Base-by-base conservation (phyloP, 2,888 invertebrate genomes). In the Gastrophysa polygoni region DNA sequence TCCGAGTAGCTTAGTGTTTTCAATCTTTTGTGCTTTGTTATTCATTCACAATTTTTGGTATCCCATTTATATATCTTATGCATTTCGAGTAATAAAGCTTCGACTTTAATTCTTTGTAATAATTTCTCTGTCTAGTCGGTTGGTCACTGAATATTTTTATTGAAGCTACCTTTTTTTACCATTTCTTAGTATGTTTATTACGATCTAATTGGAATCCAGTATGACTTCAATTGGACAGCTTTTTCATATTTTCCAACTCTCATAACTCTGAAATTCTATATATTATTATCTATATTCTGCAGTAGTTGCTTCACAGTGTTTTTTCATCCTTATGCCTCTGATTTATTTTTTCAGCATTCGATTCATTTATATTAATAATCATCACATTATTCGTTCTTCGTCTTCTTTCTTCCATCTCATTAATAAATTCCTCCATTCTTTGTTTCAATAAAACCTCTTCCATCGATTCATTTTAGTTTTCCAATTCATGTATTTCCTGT, bases 351-450 rank as follows among this genome's bases (percentile, higher is more conserved):
- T 38, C 46, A n/a, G 46, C 28, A 29, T 20, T 43, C 2, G 54
- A 54, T 43, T 54, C 54, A 54, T 54, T 54, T 18, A 50, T 17
- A 28, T 50, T 50, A 1, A 24, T 29, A 20, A 50, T 28, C n/a
- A 58, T 34, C 2, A 58, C 21, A 32, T 47, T 72, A 81, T 81
- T 72, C 82, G 82, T 69, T 82, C 47, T 47, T 20, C 20, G 18
- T 47, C 47, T 47, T 47, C 47, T 20, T n/a, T 47, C 47, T 47
- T 44, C 44, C 44, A 44, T 44, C 17, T 17, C 32, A 32, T 20
- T 49, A 2, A 49, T 49, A 49, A 49, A 49, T 28, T 49, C 49
- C 14, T 49, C 49, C 49, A 49, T 49, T 11, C 28, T 49, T 14
- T 28, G 10, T 49, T 49, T 49, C 49, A 49, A 24, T 49, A 49